A percentile compares a stretch with the other conserved stretches of the same genome.
Conservation (phyloP, 2,888 invertebrate genomes). For the Agrochola circellaris region DNA sequence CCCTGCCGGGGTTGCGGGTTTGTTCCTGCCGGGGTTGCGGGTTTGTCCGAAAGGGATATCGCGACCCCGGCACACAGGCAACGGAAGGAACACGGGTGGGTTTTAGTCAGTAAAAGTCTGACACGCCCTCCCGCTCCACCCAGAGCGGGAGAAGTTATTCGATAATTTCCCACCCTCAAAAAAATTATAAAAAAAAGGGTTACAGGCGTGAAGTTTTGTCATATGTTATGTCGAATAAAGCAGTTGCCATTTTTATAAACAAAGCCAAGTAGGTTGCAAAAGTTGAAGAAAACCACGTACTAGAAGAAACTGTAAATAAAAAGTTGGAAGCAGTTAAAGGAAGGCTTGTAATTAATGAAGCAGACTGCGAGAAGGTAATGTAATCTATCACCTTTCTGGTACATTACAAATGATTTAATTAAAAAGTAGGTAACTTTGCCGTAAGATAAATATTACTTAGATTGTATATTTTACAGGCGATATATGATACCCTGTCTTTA, state of each 20-base stretch:
- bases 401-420: conserved; percentile 45
- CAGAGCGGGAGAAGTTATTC: too few relatives aligned
- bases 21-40: too few relatives aligned
- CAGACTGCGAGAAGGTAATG: conserved; percentile 19
- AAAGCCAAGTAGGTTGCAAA: not conserved
- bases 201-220: not conserved
- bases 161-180: too few relatives aligned
- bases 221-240: too few relatives aligned
- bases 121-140: too few relatives aligned
- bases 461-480: not conserved
- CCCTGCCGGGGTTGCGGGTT: too few relatives aligned
- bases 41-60: too few relatives aligned
- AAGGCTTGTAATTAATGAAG: conserved; percentile 40
- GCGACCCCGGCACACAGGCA: too few relatives aligned
- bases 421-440: conserved; percentile 16
- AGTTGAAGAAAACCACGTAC: not conserved
- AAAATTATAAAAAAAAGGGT: too few relatives aligned
- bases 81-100: too few relatives aligned
- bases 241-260: conserved; percentile 1
- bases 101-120: too few relatives aligned
- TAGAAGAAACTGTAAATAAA: conserved; percentile 18
- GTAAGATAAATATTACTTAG: conserved; percentile 5
- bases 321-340: conserved; percentile 32
- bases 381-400: conserved; percentile 39
- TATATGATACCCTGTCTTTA: not conserved